phyloP scores from a whole-genome alignment of 2,113 vertebrate species.

The Pelvicachromis taeniatus region DNA sequence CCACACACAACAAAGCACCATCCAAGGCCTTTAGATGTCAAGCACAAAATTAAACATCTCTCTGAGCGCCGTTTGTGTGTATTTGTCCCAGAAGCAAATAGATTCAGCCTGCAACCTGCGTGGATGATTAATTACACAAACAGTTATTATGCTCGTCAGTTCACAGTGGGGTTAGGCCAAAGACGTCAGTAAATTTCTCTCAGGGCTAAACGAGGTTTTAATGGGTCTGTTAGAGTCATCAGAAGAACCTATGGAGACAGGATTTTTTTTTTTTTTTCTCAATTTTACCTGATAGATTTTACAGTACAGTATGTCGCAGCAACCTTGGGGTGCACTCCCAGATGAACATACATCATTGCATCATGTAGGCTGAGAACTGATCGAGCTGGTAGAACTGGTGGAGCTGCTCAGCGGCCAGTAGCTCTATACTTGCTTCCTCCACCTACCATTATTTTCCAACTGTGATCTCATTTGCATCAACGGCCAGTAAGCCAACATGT shows the following conservation, averaged over 20 bases:
- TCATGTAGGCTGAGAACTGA: neutral
- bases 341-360: constrained; percentile 4
- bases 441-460: neutral
- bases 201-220: neutral
- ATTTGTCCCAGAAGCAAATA: neutral
- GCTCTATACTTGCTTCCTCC: neutral
- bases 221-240: constrained; percentile 36
- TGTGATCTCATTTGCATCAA: neutral
- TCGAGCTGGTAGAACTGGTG: neutral
- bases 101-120: constrained; percentile 4
- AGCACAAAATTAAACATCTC: constrained; percentile 34
- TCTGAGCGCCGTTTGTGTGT: neutral
- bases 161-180: neutral
- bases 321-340: constrained; percentile 6
- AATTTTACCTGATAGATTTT: constrained; percentile 32
- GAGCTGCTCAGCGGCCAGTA: neutral
- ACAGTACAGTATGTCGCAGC: neutral
- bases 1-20: constrained; percentile 3
- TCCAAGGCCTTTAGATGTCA: neutral
- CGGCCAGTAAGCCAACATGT: neutral
- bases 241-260: neutral
- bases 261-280: neutral
- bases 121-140: constrained; percentile 39
- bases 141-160: constrained; percentile 27
- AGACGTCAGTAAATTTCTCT: neutral